Evolutionary conservation across 2,888 invertebrate species (phyloP), one percentile per base, ranked within the genome.

Genomic region (Neuroscelio doddi): DNA sequence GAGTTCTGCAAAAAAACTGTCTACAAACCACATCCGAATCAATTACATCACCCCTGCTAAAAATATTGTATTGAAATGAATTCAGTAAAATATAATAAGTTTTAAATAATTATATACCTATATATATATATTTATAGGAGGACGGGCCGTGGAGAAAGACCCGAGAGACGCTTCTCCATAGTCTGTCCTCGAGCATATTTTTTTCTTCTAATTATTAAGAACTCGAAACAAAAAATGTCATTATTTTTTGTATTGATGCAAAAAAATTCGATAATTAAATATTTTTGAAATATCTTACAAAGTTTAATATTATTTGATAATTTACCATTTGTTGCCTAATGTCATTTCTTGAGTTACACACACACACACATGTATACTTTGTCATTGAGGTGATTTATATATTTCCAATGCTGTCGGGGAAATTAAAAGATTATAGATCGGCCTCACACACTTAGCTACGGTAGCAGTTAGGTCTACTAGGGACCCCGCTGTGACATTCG

Each of bases 401-500:
- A 49, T 55, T 36, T 53, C 14, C 42, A 49, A 44, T 50, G 21
- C 26, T 45, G 29, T 55, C 39, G 39, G 47, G 47, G 51, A 49
- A 52, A 49, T 51, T 64, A 46, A 45, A 56, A 41, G 51, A 46
- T 63, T 56, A 52, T 51, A 58, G 45, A 50, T 47, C 50, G 51
- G 44, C 47, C 61, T 39, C 74, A 76, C 75, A 74, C 75, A 78
- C 72, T 74, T 69, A 52, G 62, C 36, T 63, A 75, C 72, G 62
- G 76, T 74, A 71, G 75, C 72, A 59, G 55, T 32, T 41, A 49
- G 58, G 57, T 61, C 63, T 29, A 55, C 38, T 30, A 21, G 75
- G 62, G 70, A 73, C 74, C 81, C 81, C 66, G 80, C 80, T 81
- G 81, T 34, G 80, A 64, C 72, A 78, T 80, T 79, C 75, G 76